These are phyloP conservation scores for Papilio xuthus DNA, from an alignment of 1,140 invertebrate species.

Conservation along the genomic window DNA sequence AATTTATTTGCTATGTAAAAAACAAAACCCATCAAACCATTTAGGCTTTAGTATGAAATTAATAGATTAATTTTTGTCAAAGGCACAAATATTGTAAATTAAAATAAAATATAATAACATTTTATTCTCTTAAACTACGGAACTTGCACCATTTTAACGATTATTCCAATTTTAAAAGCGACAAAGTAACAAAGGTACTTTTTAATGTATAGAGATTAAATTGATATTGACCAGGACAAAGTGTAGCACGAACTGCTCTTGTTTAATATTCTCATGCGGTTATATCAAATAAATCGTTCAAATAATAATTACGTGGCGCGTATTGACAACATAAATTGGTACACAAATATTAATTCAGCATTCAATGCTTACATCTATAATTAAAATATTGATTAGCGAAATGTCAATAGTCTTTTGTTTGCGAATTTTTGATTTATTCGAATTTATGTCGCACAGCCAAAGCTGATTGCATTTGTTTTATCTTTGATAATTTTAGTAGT, in stretches of 20 bases:
- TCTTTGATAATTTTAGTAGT: neutral
- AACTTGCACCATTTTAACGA: neutral
- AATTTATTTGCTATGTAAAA: no score
- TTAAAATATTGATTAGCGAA: slow-evolving; percentile 21
- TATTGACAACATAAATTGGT: slow-evolving; percentile 28
- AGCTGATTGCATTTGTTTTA: neutral
- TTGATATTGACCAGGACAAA: neutral
- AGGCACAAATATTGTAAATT: no score
- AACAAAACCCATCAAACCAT: no score
- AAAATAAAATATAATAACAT: neutral
- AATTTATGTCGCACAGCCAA: neutral
- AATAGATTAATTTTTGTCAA: no score
- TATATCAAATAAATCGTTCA: slow-evolving; percentile 28
- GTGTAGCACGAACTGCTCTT: neutral
- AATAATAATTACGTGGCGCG: slow-evolving; percentile 28
- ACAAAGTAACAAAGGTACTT: neutral
- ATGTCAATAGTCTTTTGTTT: neutral
- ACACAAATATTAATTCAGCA: slow-evolving; percentile 29
- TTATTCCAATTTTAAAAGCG: neutral
- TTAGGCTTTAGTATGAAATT: no score
- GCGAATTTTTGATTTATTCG: neutral
- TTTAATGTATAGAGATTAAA: neutral
- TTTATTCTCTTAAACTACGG: neutral
- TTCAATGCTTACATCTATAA: slow-evolving; percentile 4
- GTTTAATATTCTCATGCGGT: slow-evolving; percentile 24